Percentiles rank a stretch among this genome's conserved stretches.
Evolutionary conservation across 1,140 invertebrate species (phyloP).

Genomic region (Drosophila quadrilineata): DNA sequence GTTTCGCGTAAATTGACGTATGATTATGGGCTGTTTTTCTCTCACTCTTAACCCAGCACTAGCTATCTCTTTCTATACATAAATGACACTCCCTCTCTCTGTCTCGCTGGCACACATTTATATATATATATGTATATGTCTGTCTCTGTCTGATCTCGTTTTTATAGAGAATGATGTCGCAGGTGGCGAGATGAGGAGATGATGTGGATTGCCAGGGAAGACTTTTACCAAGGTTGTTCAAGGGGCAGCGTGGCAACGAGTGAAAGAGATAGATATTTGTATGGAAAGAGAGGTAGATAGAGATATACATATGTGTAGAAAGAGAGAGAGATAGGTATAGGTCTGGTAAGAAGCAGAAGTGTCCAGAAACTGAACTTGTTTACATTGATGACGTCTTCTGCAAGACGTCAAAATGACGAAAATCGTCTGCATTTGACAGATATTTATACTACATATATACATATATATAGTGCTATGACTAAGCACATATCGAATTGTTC

Average conservation of each 20-base stretch:
- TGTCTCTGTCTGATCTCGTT: not conserved
- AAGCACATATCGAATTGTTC: not conserved
- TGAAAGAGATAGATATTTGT: too few species aligned
- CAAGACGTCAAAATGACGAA: not conserved
- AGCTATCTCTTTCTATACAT: not conserved
- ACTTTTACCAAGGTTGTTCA: too few species aligned
- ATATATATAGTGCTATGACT: not conserved
- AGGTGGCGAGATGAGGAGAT: conserved; percentile 34
- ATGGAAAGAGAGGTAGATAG: not conserved
- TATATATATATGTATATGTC: too few species aligned
- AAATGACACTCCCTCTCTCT: not conserved
- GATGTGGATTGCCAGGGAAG: conserved; percentile 22
- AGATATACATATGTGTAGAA: not conserved
- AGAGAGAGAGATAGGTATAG: not conserved
- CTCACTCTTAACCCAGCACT: not conserved
- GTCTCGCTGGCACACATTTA: too few species aligned
- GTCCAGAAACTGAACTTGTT: not conserved
- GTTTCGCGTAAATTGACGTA: conserved; percentile 35
- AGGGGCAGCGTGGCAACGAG: not conserved
- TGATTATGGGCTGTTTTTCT: conserved; percentile 8
- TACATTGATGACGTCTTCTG: conserved; percentile 28
- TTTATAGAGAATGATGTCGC: conserved; percentile 15
- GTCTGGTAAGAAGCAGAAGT: conserved; percentile 18
- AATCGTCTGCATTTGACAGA: not conserved
- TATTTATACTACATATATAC: not conserved